Conservation (phyloP, 2,113 vertebrate genomes). For the Pan paniscus region DNA sequence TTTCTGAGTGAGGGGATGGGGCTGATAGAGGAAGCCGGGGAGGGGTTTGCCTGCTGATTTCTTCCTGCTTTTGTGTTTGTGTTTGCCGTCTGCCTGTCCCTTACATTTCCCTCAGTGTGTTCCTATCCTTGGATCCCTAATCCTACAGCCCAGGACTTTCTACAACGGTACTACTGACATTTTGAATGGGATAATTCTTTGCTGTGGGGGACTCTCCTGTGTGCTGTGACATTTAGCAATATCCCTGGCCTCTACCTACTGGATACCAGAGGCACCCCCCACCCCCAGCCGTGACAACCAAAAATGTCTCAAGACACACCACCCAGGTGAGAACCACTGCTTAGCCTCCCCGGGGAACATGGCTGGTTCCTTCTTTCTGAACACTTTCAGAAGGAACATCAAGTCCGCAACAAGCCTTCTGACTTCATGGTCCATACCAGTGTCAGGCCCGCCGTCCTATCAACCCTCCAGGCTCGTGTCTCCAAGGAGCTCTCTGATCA, state of each 20-base stretch:
- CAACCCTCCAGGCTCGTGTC: not conserved
- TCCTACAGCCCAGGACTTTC: not conserved
- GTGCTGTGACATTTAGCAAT: not conserved
- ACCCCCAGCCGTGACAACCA: not conserved
- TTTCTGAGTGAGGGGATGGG: not conserved
- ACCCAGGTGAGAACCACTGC: not conserved
- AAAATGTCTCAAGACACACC: not conserved
- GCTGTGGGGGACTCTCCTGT: too few species aligned
- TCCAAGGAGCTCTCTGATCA: not conserved
- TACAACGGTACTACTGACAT: accelerated
- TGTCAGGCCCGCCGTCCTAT: accelerated
- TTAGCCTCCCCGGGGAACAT: too few species aligned
- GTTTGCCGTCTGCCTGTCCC: not conserved
- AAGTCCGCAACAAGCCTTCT: not conserved
- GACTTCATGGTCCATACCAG: not conserved
- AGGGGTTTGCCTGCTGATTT: too few species aligned
- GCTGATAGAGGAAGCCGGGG: too few species aligned
- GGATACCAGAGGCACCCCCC: too few species aligned
- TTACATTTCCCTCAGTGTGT: not conserved
- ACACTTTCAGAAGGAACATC: not conserved
- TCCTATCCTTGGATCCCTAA: not conserved
- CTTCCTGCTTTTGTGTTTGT: not conserved
- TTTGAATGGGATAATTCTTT: accelerated
- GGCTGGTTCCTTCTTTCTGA: not conserved
- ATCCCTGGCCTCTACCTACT: not conserved